phyloP scores from a whole-genome alignment of 2,888 invertebrate genomes.

The Scotopteryx bipunctaria region DNA sequence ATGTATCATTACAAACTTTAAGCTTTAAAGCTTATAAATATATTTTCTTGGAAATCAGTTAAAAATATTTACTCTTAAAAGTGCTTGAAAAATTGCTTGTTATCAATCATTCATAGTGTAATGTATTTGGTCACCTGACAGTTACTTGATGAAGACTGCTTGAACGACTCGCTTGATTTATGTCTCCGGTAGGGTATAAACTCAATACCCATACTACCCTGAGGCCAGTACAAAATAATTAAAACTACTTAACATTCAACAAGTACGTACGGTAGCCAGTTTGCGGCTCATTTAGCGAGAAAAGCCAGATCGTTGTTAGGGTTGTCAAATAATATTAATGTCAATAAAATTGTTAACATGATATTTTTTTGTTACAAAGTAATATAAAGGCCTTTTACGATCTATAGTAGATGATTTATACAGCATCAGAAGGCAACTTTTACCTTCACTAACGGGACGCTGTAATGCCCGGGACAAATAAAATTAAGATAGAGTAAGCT shows the following conservation, averaged over 20 bases:
- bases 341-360: neutral
- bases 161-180: conserved; percentile 55
- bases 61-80: neutral
- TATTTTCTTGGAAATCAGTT: no score
- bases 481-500: no score
- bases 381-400: no score
- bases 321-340: conserved; percentile 16
- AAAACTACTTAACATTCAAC: conserved; percentile 81
- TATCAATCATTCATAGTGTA: conserved; percentile 3
- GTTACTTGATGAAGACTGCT: conserved; percentile 12
- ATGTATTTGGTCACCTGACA: conserved; percentile 6
- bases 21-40: no score
- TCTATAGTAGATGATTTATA: no score
- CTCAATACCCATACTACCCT: conserved; percentile 52
- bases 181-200: conserved; percentile 56
- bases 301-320: conserved; percentile 30
- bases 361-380: no score
- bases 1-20: no score
- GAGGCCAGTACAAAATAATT: conserved; percentile 76
- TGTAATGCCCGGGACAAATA: no score
- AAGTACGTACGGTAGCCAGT: conserved; percentile 72
- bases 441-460: no score
- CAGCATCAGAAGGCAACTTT: no score
- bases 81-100: neutral
- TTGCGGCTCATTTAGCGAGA: conserved; percentile 66